Evolutionary conservation across 2,888 invertebrate species (phyloP).

Genomic region (Acleris laterana): DNA sequence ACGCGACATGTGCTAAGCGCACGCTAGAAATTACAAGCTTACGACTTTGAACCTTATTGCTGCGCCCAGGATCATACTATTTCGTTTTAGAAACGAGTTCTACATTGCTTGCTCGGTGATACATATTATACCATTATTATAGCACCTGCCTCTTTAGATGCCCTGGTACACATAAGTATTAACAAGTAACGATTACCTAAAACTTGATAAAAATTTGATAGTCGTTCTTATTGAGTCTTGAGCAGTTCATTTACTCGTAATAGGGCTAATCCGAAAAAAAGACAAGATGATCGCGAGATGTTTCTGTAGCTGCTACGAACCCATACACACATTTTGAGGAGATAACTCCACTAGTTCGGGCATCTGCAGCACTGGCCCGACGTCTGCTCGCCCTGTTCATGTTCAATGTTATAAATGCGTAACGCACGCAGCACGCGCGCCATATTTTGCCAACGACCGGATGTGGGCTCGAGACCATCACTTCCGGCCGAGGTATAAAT

Average conservation of each 20-base stretch:
- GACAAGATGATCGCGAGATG: no score
- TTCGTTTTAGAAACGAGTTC: constrained; percentile 8
- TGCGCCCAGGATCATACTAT: constrained; percentile 1
- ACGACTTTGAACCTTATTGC: constrained; percentile 27
- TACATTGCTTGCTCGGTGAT: background rate
- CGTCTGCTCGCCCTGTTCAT: background rate
- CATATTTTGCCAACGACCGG: constrained; percentile 58
- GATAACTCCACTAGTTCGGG: no score
- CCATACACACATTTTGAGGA: no score
- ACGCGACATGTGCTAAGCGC: constrained; percentile 49
- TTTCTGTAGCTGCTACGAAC: no score
- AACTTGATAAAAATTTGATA: no score
- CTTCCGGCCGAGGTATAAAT: constrained; percentile 74
- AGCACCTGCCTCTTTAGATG: constrained; percentile 7
- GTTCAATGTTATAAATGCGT: constrained; percentile 29
- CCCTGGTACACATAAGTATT: no score
- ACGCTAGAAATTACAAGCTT: constrained; percentile 48
- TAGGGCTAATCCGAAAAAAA: no score
- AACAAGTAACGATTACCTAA: no score
- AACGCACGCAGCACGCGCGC: constrained; percentile 50
- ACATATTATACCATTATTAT: constrained; percentile 3
- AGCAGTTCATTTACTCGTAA: no score
- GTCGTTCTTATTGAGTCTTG: no score
- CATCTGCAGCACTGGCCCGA: no score
- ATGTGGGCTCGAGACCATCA: constrained; percentile 70